These are phyloP conservation scores for Drosophila suzukii DNA, from an alignment of 1,140 invertebrate species.

Conservation along the genomic window DNA sequence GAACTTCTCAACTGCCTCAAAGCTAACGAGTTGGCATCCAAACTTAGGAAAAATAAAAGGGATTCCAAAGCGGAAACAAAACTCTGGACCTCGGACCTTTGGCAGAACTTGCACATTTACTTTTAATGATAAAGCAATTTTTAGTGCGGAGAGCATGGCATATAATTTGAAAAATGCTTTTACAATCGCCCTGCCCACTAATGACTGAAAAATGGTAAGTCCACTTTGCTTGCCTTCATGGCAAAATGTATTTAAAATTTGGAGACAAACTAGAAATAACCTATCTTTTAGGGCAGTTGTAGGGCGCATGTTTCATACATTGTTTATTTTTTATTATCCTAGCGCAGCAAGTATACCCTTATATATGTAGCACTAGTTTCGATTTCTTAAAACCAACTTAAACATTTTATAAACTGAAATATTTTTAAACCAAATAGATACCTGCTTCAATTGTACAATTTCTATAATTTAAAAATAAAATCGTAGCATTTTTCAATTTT, in stretches of 20 bases:
- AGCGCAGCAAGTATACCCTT: no score
- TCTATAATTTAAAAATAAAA: no score
- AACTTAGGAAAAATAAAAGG: slow-evolving; percentile 35
- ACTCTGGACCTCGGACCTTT: slow-evolving; percentile 35
- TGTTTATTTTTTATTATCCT: no score
- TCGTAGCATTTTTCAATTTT: no score
- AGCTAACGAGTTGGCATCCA: slow-evolving; percentile 65
- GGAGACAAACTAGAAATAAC: background rate
- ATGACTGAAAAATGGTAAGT: slow-evolving; percentile 23
- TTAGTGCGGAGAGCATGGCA: background rate
- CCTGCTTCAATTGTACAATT: no score
- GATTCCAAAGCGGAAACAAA: slow-evolving; percentile 34
- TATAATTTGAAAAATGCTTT: slow-evolving; percentile 17
- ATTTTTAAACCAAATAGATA: no score
- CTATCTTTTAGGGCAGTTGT: no score
- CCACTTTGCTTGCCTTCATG: background rate
- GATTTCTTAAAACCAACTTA: no score
- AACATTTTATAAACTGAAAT: no score
- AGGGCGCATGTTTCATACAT: no score
- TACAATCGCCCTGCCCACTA: slow-evolving; percentile 17
- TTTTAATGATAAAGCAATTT: slow-evolving; percentile 60
- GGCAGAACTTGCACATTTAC: slow-evolving; percentile 33
- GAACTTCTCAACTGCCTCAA: slow-evolving; percentile 57
- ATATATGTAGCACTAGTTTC: no score
- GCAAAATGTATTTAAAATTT: background rate